These are phyloP conservation scores for Lepilemur septentrionalis DNA, from an alignment of 2,797 vertebrate genomes.

Conservation along the genomic window DNA sequence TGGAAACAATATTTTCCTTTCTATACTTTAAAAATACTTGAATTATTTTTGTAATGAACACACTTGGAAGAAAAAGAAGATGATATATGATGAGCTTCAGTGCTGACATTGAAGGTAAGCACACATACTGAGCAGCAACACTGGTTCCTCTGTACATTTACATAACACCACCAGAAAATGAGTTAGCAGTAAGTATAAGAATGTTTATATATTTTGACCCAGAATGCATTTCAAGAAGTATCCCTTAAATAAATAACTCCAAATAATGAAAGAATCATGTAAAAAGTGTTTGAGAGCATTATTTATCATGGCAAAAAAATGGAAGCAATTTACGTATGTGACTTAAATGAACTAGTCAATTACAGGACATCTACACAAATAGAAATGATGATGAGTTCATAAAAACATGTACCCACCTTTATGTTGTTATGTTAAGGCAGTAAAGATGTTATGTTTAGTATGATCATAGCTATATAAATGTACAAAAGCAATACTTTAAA, in stretches of 20 bases:
- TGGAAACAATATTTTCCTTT: neutral
- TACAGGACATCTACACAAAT: neutral
- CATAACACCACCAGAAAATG: neutral
- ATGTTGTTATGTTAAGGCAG: no score
- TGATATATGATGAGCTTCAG: neutral
- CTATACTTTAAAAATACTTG: neutral
- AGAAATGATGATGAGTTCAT: neutral
- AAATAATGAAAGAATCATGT: neutral
- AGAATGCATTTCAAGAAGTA: neutral
- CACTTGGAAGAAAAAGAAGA: neutral
- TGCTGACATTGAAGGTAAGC: neutral
- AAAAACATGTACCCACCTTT: no score
- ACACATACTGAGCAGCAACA: fast-evolving
- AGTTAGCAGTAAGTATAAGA: neutral
- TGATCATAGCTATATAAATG: neutral
- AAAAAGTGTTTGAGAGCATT: neutral
- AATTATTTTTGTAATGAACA: neutral
- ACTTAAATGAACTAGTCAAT: neutral
- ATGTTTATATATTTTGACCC: neutral
- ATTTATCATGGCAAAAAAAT: neutral
- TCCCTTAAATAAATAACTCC: neutral
- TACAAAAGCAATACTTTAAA: neutral
- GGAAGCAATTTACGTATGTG: neutral
- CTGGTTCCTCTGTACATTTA: neutral
- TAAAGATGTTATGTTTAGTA: neutral